Percentiles rank a stretch among this genome's conserved stretches.
These are phyloP conservation scores for Microctenopoma steveboyesi DNA, from an alignment of 2,797 vertebrate genomes.

Conservation along the genomic window DNA sequence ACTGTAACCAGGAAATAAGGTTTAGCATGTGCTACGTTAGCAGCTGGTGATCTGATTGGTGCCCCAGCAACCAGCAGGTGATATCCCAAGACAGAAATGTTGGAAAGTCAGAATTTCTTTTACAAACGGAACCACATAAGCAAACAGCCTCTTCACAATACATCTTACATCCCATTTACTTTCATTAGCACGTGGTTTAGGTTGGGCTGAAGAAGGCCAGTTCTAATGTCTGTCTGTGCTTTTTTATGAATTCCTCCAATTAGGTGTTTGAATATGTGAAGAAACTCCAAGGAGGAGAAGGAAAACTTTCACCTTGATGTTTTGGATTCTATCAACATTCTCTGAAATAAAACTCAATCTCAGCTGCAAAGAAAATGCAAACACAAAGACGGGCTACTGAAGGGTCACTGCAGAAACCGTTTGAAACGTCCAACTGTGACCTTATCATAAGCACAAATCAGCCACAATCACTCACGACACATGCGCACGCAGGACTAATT, in stretches of 20 bases:
- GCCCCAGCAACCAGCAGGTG: too few species aligned
- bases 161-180: too few species aligned
- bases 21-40: too few species aligned
- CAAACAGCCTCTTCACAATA: too few species aligned
- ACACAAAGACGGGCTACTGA: constrained; percentile 23
- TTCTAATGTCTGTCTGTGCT: background rate
- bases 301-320: background rate
- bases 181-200: too few species aligned
- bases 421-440: constrained; percentile 51
- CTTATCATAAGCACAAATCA: constrained; percentile 49
- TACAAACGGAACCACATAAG: too few species aligned
- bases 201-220: too few species aligned
- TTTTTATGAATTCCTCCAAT: constrained; percentile 13
- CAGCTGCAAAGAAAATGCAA: constrained; percentile 7
- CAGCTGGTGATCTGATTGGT: too few species aligned
- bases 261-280: constrained; percentile 13
- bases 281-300: constrained; percentile 6
- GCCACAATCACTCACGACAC: background rate
- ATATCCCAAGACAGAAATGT: too few species aligned
- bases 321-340: constrained; percentile 16
- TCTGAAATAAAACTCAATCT: constrained; percentile 17
- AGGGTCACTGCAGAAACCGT: constrained; percentile 22
- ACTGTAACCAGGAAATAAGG: too few species aligned
- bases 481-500: constrained; percentile 21
- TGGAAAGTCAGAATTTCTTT: too few species aligned